phyloP scores from a whole-genome alignment of 2,113 vertebrate species.

The Chaetops frenatus region DNA sequence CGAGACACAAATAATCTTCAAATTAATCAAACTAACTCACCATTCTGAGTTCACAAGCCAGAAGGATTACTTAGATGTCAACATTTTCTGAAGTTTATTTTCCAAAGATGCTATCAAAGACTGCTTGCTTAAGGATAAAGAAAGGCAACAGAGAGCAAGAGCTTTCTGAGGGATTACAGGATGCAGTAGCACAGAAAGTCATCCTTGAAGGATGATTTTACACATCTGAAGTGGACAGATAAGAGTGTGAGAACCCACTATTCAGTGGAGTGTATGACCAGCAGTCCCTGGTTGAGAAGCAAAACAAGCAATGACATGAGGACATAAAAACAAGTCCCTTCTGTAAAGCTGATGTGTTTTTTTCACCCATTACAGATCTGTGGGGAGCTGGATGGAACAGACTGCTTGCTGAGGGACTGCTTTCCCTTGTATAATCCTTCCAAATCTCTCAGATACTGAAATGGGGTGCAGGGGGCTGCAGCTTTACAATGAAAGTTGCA shows the following conservation, averaged over 20 bases:
- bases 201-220: neutral
- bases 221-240: neutral
- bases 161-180: neutral
- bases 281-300: neutral
- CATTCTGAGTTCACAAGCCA: neutral
- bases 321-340: neutral
- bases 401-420: neutral
- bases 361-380: accelerated
- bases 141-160: neutral
- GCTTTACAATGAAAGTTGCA: neutral
- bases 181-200: neutral
- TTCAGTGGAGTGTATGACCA: accelerated
- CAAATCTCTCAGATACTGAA: accelerated
- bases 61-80: neutral
- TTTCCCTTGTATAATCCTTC: neutral
- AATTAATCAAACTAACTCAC: neutral
- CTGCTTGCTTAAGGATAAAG: neutral
- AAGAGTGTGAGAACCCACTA: neutral
- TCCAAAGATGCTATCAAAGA: neutral
- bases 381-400: neutral
- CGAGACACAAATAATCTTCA: neutral
- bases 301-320: accelerated
- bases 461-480: neutral
- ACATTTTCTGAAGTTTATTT: neutral
- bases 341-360: neutral